Percentiles rank a stretch among this genome's conserved stretches.
phyloP scores from a whole-genome alignment of 1,140 invertebrate genomes.

The Aphidius gifuensis region DNA sequence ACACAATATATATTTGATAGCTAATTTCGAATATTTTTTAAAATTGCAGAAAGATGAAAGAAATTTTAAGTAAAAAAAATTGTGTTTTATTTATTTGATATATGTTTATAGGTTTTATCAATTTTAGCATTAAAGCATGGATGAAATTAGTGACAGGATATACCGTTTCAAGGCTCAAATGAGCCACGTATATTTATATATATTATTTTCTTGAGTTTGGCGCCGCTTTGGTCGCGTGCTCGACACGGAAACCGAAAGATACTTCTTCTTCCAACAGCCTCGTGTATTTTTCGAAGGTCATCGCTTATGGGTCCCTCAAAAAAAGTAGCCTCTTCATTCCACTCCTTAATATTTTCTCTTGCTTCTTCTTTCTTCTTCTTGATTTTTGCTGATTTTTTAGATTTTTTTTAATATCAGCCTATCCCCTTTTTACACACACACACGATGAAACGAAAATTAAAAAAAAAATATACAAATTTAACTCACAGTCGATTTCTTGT shows the following conservation, averaged over 20 bases:
- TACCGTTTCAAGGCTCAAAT: slow-evolving; percentile 4
- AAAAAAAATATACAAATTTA: no score
- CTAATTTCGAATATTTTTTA: no score
- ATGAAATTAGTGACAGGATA: no score
- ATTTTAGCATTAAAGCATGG: no score
- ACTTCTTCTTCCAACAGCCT: slow-evolving; percentile 14
- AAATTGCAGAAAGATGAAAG: no score
- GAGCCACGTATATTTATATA: not conserved
- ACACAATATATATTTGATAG: no score
- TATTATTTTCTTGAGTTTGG: slow-evolving; percentile 11
- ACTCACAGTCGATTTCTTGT: not conserved
- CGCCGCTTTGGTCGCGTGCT: slow-evolving; percentile 15
- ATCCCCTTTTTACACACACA: no score
- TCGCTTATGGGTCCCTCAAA: slow-evolving; percentile 16
- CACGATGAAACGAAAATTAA: no score
- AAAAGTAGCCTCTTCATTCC: slow-evolving; percentile 1
- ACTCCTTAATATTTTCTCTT: not conserved
- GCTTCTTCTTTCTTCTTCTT: not conserved
- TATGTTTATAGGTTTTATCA: no score
- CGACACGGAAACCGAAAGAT: slow-evolving; percentile 23
- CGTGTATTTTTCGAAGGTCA: slow-evolving; percentile 26
- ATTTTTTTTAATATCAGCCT: not conserved
- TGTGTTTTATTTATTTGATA: no score
- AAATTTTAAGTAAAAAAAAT: no score
- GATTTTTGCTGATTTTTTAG: slow-evolving; percentile 1